Evolutionary conservation across 2,888 invertebrate species (phyloP), one percentile per base, ranked within the genome.

Genomic region (Corbicula japonica): DNA sequence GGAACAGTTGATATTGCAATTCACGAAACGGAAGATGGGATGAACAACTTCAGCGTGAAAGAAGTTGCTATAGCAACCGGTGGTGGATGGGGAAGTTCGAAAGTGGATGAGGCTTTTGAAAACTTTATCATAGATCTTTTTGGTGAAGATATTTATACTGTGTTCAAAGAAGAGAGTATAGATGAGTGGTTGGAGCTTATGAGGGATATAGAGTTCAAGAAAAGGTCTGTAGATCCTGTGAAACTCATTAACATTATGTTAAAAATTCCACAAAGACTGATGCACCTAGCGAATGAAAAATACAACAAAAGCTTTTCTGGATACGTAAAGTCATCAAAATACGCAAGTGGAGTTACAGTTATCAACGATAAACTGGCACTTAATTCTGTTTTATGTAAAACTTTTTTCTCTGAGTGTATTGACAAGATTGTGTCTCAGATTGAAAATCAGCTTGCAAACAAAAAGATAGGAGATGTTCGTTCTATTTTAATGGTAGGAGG

Each of bases 401-500:
- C 26, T 6, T 61, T 71, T 28, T 71, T 61, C 50, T 28, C 30
- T 15, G 41, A 71, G 8, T 35, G 61, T n/a, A 30, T 71, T 21
- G 26, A 50, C 6, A 34, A 50, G 28, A 41, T 32, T n/a, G 46
- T 61, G 0, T 28, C 35, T 30, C 41, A 46, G 12, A 35, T 71
- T 1, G 23, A 61, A 1, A 26, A 5, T 26, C 23, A 46, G 10
- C n/a, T 71, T 15, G 1, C 26, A 10, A 12, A 28, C 32, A 26
- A 41, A 10, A 54, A 15, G 0, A 12, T 18, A 23, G 21, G 30
- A 10, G 34, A 41, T 15, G 21, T 61, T 1, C 50, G 56, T 28
- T n/a, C 62, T 3, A 54, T 72, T 5, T 30, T 72, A 4, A 41
- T 72, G 63, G 71, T 63, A 0, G 71, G 71, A 44, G 71, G 71